Evolutionary conservation across 2,888 invertebrate genomes (phyloP), one percentile per base, ranked within the genome.

Genomic region (Petrolisthes manimaculis): DNA sequence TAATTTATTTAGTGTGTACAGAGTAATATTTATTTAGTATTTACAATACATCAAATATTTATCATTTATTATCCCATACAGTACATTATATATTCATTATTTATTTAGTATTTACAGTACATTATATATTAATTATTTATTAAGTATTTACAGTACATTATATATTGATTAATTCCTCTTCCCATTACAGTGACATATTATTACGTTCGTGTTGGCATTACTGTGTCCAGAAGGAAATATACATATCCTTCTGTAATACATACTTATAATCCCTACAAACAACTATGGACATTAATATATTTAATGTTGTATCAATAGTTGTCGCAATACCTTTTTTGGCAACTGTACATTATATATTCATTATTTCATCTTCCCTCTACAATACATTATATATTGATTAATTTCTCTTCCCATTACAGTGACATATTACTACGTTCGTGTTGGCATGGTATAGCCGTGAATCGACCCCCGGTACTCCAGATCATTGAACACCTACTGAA

Each of bases 401-500:
- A 37, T 37, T 1, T 75, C n/a, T 53, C 77, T 18, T 71, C 5
- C 21, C 55, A 9, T 37, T 21, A 79, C 82, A 96, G 96, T 91
- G 95, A 95, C 92, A 95, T 94, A 78, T 93, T 97, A 86, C 95
- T 98, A 92, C 95, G 95, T 92, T 95, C 96, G 55, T 97, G 97
- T 93, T 97, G 97, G 97, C 95, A 95, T 91, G 94, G 94, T 89
- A 95, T 96, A 86, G 93, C 95, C 56, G 94, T 95, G 90, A 94
- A 95, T 92, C 95, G 98, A 37, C 97, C 97, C 4, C 94, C 95
- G 3, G 96, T 97, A 0, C 94, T 95, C 0, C 96, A 96, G 93
- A 95, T 98, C 89, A 96, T 96, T 1, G 97, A 97, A 90, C 95
- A 96, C 92, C 94, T 98, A 89, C 96, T 96, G 3, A 96, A 95